Percentiles rank a stretch among this genome's conserved stretches.
Evolutionary conservation across 2,797 vertebrate species (phyloP).

Genomic region (Molossus alvarezi): DNA sequence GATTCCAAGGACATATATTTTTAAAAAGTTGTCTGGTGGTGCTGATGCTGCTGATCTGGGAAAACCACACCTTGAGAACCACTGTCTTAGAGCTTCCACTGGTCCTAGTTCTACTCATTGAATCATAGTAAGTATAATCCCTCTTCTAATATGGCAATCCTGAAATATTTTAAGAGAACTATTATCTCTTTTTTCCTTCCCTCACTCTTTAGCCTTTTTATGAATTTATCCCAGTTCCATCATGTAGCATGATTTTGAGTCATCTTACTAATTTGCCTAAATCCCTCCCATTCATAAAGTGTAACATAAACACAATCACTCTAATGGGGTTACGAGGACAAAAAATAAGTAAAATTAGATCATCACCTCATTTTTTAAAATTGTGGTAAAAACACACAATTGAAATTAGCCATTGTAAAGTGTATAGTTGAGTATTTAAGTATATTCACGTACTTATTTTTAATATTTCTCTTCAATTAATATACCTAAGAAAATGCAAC

Average conservation of each 20-base stretch:
- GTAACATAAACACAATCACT: slow-evolving; percentile 8
- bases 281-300: slow-evolving; percentile 39
- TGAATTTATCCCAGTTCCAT: slow-evolving; percentile 39
- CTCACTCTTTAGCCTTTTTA: background rate
- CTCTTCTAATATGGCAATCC: slow-evolving; percentile 43
- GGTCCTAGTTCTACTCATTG: background rate
- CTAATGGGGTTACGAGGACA: slow-evolving; percentile 32
- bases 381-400: background rate
- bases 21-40: background rate
- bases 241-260: background rate
- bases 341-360: slow-evolving; percentile 21
- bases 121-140: background rate
- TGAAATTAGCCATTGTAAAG: slow-evolving; percentile 42
- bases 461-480: slow-evolving; percentile 45
- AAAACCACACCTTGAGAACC: background rate
- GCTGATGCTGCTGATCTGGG: background rate
- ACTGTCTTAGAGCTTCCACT: background rate
- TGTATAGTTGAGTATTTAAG: background rate
- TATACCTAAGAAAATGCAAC: background rate
- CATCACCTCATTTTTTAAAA: background rate
- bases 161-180: slow-evolving; percentile 39
- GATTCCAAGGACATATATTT: background rate
- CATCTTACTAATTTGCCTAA: slow-evolving; percentile 40
- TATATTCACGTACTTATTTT: slow-evolving; percentile 47
- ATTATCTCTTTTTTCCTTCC: background rate